These are phyloP conservation scores for Illadopsis cleaveri DNA, from an alignment of 2,113 vertebrate species.

Conservation along the genomic window DNA sequence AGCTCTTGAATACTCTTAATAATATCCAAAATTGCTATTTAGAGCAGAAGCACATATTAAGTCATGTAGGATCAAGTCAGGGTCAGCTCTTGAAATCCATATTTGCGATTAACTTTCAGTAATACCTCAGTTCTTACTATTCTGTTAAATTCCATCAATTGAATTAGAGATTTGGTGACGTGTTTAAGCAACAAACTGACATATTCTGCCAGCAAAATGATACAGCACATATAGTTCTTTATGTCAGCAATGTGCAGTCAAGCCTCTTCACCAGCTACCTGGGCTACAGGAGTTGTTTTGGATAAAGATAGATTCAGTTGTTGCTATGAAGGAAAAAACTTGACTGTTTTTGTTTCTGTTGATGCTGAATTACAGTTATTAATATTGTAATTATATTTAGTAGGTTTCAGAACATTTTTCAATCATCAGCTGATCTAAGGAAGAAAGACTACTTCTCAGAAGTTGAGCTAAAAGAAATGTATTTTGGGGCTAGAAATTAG, in stretches of 20 bases:
- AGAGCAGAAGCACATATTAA: not conserved
- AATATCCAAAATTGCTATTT: not conserved
- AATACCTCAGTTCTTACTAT: not conserved
- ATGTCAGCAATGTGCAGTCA: not conserved
- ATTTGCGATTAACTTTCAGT: not conserved
- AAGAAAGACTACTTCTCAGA: not conserved
- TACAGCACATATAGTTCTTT: not conserved
- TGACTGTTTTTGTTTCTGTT: not conserved
- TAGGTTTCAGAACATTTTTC: not conserved
- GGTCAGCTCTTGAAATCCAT: not conserved
- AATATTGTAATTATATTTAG: not conserved
- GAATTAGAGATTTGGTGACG: not conserved
- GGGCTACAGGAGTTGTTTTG: not conserved
- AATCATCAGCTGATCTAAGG: not conserved
- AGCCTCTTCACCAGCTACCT: not conserved
- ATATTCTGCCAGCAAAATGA: not conserved
- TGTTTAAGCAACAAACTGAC: not conserved
- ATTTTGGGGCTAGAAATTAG: not conserved
- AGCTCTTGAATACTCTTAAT: not conserved
- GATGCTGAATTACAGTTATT: not conserved
- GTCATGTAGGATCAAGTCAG: not conserved
- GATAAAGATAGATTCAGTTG: not conserved
- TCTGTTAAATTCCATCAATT: not conserved
- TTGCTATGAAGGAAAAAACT: not conserved
- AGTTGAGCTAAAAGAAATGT: not conserved